Base-by-base conservation (phyloP, 1,140 invertebrate species). In the Mactra quadrangularis region DNA sequence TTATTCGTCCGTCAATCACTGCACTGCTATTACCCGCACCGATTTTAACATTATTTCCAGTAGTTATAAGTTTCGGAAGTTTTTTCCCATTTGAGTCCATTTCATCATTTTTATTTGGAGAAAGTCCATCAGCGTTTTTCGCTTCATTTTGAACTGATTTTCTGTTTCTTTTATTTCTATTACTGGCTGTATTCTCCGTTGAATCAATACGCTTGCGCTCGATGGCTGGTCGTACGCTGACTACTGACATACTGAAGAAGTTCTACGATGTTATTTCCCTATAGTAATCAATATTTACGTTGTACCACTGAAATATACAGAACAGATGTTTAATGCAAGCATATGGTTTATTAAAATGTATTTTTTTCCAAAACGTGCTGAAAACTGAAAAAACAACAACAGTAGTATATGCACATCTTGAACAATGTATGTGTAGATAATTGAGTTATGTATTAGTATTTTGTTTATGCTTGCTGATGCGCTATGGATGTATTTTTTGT, bases 151-250 rank as follows among this genome's bases (percentile, higher is more conserved):
- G 79, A 22, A 57, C 62, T 29, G 82, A 74, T 31, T 88, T 84
- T 71, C 57, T 70, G 11, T 68, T 45, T 59, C 64, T 77, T 27
- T 41, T 62, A 27, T 57, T 59, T 25, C 57, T 64, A 53, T 62
- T 68, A 25, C 35, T 78, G 13, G 88, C 83, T 35, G 87, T 81
- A 71, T 89, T 83, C 75, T 90, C 88, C n/a, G 87, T 89, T 47
- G 90, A 91, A 85, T 91, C 89, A 75, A 91, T 89, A 76, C 90
- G 84, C 59, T 83, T 75, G 17, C 81, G 87, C 68, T 85, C 74
- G 86, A 85, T 87, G 85, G 88, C 89, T 68, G 86, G 86, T 45
- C 86, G 89, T 29, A 90, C 89, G 53, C 88, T 77, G 29, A 91
- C 84, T 41, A 89, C 74, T 17, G 89, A 89, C 90, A 90, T 90